Conservation (phyloP, 2,113 vertebrate genomes). For the Malurus melanocephalus region DNA sequence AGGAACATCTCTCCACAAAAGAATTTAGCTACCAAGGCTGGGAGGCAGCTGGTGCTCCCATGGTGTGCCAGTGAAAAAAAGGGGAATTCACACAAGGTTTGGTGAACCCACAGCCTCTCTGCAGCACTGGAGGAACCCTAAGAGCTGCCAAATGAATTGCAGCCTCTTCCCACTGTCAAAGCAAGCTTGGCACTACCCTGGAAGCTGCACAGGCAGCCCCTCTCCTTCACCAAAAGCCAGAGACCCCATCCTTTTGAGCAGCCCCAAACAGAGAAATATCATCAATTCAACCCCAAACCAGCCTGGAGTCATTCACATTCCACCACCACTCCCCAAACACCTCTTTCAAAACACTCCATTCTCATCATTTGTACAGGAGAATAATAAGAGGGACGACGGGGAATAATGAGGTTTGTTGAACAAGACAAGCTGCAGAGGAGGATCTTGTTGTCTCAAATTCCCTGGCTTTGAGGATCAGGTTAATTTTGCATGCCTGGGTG, state of each 20-base stretch:
- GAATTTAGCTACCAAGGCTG: not conserved
- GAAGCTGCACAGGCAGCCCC: not conserved
- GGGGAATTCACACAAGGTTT: fast-evolving
- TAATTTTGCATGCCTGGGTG: slow-evolving; percentile 66
- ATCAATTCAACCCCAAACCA: not conserved
- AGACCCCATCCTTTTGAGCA: not conserved
- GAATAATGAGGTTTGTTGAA: not conserved
- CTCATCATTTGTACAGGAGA: not conserved
- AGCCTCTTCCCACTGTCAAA: not conserved
- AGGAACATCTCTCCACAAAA: not conserved
- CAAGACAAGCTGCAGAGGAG: slow-evolving; percentile 10
- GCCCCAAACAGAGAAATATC: not conserved
- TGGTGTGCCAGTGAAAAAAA: not conserved
- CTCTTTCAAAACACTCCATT: not conserved
- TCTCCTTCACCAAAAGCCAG: not conserved
- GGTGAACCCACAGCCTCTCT: not conserved
- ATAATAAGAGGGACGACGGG: fast-evolving
- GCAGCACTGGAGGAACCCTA: not conserved
- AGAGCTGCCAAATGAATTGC: not conserved
- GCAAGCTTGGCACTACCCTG: not conserved
- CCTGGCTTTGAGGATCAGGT: slow-evolving; percentile 40
- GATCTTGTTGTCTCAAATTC: slow-evolving; percentile 23
- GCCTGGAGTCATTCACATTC: not conserved
- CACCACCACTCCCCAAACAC: not conserved
- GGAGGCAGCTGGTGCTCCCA: not conserved